Evolutionary conservation across 2,797 vertebrate genomes (phyloP).

Genomic region (Phaenicophaeus curvirostris): DNA sequence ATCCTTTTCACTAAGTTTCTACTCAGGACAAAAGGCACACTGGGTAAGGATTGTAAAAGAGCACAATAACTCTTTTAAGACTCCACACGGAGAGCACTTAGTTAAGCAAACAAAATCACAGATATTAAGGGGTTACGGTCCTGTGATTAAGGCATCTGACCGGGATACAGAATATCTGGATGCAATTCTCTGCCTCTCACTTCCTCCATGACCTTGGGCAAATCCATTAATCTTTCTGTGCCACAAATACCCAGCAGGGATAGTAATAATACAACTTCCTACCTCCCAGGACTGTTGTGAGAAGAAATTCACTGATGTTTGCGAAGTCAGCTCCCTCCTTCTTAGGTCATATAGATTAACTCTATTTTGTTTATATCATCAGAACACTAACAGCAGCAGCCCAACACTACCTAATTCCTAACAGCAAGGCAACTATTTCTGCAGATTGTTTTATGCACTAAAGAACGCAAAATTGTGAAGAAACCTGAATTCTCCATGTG

Average conservation of each 20-base stretch:
- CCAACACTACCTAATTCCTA: neutral
- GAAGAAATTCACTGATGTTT: constrained; percentile 16
- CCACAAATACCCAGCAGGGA: constrained; percentile 24
- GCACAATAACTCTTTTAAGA: neutral
- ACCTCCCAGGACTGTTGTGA: constrained; percentile 33
- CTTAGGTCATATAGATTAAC: neutral
- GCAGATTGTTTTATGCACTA: neutral
- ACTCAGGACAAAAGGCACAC: neutral
- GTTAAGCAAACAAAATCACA: neutral
- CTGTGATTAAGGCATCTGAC: neutral
- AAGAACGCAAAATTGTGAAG: neutral
- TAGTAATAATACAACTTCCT: constrained; percentile 51
- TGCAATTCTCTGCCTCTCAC: constrained; percentile 1
- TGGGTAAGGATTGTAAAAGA: neutral
- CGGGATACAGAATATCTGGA: neutral
- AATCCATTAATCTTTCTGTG: constrained; percentile 55
- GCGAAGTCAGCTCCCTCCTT: constrained; percentile 8
- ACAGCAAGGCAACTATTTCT: neutral
- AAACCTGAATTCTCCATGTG: neutral
- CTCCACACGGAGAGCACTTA: neutral
- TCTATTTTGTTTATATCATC: neutral
- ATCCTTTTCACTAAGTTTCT: neutral
- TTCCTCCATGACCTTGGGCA: constrained; percentile 45
- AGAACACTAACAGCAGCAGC: neutral
- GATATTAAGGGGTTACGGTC: neutral